Evolutionary conservation across 2,888 invertebrate species (phyloP).

Genomic region (Protodeltote pygarga): DNA sequence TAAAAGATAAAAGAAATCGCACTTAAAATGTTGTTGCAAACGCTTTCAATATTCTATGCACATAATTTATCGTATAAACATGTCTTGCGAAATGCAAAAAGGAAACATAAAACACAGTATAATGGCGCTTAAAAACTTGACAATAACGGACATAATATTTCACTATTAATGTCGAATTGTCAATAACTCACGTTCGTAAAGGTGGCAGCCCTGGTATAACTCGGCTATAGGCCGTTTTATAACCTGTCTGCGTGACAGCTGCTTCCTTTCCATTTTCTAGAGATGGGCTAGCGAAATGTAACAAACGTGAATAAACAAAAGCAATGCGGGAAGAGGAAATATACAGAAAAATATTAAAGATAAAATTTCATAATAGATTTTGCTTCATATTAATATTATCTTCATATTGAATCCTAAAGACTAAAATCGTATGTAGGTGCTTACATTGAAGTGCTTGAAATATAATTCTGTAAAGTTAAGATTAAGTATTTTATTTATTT

Average conservation of each 20-base stretch:
- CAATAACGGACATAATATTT: constrained; percentile 38
- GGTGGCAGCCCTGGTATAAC: constrained; percentile 34
- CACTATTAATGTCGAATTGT: constrained; percentile 29
- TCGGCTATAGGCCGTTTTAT: constrained; percentile 45
- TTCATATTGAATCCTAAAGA: too few species aligned
- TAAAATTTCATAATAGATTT: background rate
- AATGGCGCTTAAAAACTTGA: constrained; percentile 19
- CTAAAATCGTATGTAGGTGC: too few species aligned
- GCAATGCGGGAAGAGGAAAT: constrained; percentile 2
- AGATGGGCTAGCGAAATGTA: constrained; percentile 45
- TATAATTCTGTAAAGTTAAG: too few species aligned
- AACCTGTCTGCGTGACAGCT: constrained; percentile 63
- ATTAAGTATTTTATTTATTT: too few species aligned
- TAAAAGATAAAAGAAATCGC: too few species aligned
- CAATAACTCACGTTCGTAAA: constrained; percentile 25
- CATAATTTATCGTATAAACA: background rate
- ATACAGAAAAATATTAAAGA: constrained; percentile 1
- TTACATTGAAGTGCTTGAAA: too few species aligned
- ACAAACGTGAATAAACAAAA: constrained; percentile 37
- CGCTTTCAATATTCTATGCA: too few species aligned
- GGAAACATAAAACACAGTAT: constrained; percentile 28
- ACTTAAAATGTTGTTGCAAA: too few species aligned
- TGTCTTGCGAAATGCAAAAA: background rate
- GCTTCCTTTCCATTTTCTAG: constrained; percentile 60
- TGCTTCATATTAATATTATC: background rate